Percentiles rank a stretch among this genome's conserved stretches.
Conservation (phyloP, 2,113 vertebrate genomes). For the Chauna torquata region DNA sequence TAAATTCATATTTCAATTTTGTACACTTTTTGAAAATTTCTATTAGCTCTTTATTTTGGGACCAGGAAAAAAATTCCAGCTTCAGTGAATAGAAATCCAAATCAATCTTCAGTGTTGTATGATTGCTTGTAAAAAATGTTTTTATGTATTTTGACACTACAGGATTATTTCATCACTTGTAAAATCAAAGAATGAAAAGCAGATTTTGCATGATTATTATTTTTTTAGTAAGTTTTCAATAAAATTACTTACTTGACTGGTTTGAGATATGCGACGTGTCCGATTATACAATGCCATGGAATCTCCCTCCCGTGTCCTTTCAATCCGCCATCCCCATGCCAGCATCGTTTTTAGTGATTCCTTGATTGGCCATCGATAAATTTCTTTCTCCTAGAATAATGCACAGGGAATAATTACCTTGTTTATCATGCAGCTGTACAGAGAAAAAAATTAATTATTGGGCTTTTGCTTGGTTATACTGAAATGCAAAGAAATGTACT, state of each 20-base stretch:
- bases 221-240: background rate
- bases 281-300: slow-evolving; percentile 85
- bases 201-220: background rate
- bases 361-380: slow-evolving; percentile 90
- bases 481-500: background rate
- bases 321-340: slow-evolving; percentile 92
- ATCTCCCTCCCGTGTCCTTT: slow-evolving; percentile 90
- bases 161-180: background rate
- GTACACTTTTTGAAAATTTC: background rate
- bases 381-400: slow-evolving; percentile 89
- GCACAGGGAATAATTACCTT: background rate
- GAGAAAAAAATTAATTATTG: background rate
- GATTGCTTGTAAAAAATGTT: background rate
- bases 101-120: background rate
- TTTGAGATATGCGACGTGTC: slow-evolving; percentile 90
- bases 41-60: background rate
- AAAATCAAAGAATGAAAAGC: background rate
- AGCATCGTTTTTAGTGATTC: slow-evolving; percentile 95
- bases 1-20: background rate
- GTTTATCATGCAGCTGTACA: background rate
- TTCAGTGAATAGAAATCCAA: background rate
- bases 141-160: background rate
- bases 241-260: slow-evolving; percentile 84
- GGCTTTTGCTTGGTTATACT: background rate
- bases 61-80: background rate